Evolutionary conservation across 2,113 vertebrate species (phyloP), one percentile per base, ranked within the genome.

Genomic region (Notarius lentiginosus): DNA sequence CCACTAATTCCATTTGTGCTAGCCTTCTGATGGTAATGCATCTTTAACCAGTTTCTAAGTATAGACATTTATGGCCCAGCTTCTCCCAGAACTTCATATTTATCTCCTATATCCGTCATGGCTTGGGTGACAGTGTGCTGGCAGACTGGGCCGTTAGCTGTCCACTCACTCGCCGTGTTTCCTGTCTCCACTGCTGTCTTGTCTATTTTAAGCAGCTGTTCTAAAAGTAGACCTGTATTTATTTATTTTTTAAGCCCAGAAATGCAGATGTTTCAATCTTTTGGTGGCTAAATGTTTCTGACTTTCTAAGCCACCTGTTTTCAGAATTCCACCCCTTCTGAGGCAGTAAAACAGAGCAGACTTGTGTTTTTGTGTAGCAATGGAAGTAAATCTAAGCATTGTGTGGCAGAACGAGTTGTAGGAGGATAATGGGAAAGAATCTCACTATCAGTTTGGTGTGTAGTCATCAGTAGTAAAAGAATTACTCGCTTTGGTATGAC

Each of bases 51-150:
- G 92, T 89, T 92, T 92, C 94, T 95, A 95, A 94, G 94, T 95
- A 93, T 94, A 95, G 94, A 90, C 90, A 87, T 93, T 93, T 92
- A 95, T 93, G 93, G 94, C 91, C 92, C 93, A 87, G 88, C 92
- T 92, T 91, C 92, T 93, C 92, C 93, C 91, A 91, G 93, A 90
- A 90, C 89, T 93, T 95, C 93, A 93, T 94, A 94, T 93, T 91
- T 94, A 94, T 95, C 95, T 94, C 90, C 93, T 93, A 93, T 93
- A 95, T 95, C 95, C 94, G 94, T 95, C 94, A 93, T 91, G 92
- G 89, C 91, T 93, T 93, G 92, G 90, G 87, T 90, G 91, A 92
- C 94, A 92, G 93, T 91, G 93, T 91, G 91, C 92, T 91, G 88
- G 84, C 12, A 89, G 88, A 88, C 91, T 92, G 47, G 84, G 72